Evolutionary conservation across 1,140 invertebrate species (phyloP).

Genomic region (Hypothenemus hampei): DNA sequence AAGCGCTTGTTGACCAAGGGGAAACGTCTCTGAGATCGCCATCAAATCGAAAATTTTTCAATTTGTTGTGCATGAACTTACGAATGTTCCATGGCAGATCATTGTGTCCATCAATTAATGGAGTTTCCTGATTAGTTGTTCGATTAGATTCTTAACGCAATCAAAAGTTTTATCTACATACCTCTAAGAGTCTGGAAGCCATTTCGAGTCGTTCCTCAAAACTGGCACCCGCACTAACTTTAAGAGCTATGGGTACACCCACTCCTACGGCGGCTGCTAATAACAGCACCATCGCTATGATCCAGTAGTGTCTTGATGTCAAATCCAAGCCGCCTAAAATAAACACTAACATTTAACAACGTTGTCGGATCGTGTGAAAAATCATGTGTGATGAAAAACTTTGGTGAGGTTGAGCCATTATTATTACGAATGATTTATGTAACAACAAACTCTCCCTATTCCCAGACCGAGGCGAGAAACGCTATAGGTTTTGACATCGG

Average conservation of each 20-base stretch:
- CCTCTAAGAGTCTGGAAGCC: constrained; percentile 47
- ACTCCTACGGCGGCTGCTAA: constrained; percentile 62
- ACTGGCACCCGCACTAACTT: constrained; percentile 59
- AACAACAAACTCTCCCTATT: no score
- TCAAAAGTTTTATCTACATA: constrained; percentile 1
- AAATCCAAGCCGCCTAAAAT: constrained; percentile 48
- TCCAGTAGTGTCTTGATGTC: constrained; percentile 57
- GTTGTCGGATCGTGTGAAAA: neutral
- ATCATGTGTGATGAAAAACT: no score
- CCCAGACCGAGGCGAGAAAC: no score
- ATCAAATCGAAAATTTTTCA: constrained; percentile 71
- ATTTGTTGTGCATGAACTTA: constrained; percentile 80
- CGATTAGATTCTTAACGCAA: neutral
- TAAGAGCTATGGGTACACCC: constrained; percentile 59
- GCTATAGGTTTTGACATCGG: no score
- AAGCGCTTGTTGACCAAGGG: constrained; percentile 70
- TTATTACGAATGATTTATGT: no score
- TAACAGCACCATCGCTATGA: constrained; percentile 59
- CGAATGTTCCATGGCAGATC: constrained; percentile 87
- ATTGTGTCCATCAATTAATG: constrained; percentile 77
- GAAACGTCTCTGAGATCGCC: constrained; percentile 68
- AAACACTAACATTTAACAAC: neutral
- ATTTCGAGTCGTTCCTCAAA: constrained; percentile 60
- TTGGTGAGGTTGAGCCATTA: no score
- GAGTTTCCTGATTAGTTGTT: constrained; percentile 53